These are phyloP conservation scores for Halcyon malimbica DNA, from an alignment of 2,113 vertebrate genomes.

Conservation along the genomic window DNA sequence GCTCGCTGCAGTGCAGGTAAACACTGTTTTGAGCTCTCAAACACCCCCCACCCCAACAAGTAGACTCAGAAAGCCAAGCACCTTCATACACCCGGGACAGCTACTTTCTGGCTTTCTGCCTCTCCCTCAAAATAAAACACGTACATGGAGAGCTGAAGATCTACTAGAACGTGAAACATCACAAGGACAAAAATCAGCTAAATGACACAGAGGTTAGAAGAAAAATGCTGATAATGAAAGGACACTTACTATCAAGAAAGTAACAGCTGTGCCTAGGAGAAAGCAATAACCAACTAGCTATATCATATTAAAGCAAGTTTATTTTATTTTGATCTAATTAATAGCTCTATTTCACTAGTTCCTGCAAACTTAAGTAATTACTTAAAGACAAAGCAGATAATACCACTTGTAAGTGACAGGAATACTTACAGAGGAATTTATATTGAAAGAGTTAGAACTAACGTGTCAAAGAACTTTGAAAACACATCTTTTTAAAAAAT, in stretches of 20 bases:
- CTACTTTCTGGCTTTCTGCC: background rate
- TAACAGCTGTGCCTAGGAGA: background rate
- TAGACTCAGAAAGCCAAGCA: background rate
- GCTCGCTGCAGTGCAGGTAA: background rate
- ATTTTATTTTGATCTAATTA: background rate
- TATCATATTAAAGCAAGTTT: background rate
- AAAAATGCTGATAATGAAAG: background rate
- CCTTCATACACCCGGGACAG: background rate
- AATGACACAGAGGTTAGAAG: background rate
- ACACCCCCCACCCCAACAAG: background rate
- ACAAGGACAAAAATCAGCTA: background rate
- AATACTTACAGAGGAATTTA: background rate
- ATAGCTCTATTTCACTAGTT: background rate
- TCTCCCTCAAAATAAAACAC: background rate
- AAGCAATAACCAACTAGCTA: background rate
- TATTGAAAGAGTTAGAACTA: background rate
- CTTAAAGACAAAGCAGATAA: background rate
- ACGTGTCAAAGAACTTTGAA: background rate
- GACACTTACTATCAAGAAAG: background rate
- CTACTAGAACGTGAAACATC: background rate
- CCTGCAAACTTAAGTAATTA: background rate
- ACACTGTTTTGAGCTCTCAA: background rate
- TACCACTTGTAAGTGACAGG: background rate
- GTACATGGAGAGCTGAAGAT: background rate
- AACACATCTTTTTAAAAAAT: background rate